phyloP scores from a whole-genome alignment of 2,888 invertebrate genomes.

The Lasius platythorax region DNA sequence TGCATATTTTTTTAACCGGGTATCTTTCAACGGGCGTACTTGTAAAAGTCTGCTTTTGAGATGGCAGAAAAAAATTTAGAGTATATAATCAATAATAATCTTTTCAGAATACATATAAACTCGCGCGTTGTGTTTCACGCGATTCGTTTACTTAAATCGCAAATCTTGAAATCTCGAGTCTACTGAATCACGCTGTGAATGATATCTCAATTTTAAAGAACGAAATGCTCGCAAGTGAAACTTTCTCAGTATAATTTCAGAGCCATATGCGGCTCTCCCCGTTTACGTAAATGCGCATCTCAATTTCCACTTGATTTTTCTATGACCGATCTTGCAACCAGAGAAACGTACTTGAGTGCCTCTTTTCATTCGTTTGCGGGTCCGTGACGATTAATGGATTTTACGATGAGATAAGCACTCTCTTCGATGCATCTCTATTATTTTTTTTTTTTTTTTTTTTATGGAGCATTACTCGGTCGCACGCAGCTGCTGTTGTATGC shows the following conservation, averaged over 20 bases:
- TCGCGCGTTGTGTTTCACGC: not conserved
- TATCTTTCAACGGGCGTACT: not conserved
- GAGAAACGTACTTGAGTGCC: not conserved
- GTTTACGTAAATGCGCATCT: conserved; percentile 10
- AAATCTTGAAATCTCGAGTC: not conserved
- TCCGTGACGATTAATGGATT: conserved; percentile 25
- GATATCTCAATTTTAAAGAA: conserved; percentile 1
- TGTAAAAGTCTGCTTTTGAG: not conserved
- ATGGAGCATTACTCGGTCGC: not conserved
- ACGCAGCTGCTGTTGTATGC: not conserved
- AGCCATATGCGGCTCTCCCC: not conserved
- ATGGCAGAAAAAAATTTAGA: no score
- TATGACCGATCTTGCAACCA: not conserved
- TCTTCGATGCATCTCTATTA: not conserved
- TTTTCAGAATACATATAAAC: not conserved
- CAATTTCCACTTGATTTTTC: conserved; percentile 12
- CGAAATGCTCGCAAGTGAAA: not conserved
- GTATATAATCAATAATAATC: not conserved
- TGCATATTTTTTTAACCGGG: not conserved
- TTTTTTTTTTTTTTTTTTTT: not conserved
- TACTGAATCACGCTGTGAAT: not conserved
- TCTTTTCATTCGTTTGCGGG: not conserved
- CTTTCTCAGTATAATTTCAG: conserved; percentile 7
- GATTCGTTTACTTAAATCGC: not conserved
- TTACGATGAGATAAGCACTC: not conserved